A percentile compares a stretch with the other conserved stretches of the same genome.
Conservation (phyloP, 2,797 vertebrate genomes). For the Lerista edwardsae region DNA sequence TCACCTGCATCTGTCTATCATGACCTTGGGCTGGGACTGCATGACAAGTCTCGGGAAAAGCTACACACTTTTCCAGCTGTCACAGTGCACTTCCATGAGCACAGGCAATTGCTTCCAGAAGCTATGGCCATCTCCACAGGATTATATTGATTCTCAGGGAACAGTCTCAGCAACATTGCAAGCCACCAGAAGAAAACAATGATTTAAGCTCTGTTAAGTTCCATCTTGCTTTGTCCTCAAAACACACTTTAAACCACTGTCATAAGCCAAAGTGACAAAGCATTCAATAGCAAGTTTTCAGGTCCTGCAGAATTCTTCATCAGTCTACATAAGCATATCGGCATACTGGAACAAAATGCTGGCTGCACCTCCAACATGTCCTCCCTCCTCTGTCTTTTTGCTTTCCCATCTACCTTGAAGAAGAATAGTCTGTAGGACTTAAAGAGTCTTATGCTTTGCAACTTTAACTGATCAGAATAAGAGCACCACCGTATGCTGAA, state of each 20-base stretch:
- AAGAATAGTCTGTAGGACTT: too few relatives aligned
- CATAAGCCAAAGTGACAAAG: background rate
- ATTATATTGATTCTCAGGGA: background rate
- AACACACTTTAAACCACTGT: constrained; percentile 13
- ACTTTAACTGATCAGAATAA: too few relatives aligned
- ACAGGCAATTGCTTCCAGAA: background rate
- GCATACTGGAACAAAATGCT: too few relatives aligned
- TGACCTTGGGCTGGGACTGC: background rate
- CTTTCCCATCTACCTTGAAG: too few relatives aligned
- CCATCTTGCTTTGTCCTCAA: constrained; percentile 29
- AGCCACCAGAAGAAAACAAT: background rate
- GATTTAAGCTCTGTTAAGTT: background rate
- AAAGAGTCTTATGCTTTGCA: too few relatives aligned
- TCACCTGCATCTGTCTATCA: constrained; percentile 39
- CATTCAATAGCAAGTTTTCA: too few relatives aligned
- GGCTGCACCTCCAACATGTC: too few relatives aligned
- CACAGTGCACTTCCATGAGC: background rate
- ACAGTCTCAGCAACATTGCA: background rate
- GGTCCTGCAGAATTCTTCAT: too few relatives aligned
- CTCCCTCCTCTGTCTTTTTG: too few relatives aligned
- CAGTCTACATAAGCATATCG: too few relatives aligned
- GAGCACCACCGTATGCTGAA: too few relatives aligned
- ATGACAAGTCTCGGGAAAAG: constrained; percentile 55
- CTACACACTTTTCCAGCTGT: constrained; percentile 53
- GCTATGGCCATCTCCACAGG: background rate